Base-by-base conservation (phyloP, 2,888 invertebrate species). In the Halictus ligatus region DNA sequence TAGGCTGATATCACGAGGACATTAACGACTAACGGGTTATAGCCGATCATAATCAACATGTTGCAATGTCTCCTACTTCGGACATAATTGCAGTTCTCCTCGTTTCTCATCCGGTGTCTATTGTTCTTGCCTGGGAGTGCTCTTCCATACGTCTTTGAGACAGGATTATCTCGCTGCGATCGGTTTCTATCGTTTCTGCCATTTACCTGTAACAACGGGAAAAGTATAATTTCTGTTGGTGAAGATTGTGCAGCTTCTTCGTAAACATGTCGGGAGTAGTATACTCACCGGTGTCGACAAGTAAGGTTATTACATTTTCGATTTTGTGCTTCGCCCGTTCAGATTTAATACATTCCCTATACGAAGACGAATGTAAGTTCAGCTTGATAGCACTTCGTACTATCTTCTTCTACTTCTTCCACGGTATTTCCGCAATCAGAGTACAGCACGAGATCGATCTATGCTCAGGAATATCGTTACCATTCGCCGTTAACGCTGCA, bases 31-130 rank as follows among this genome's bases (percentile, higher is more conserved):
- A 76, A 67, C 29, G 58, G 54, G 48, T 75, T 80, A 25, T 46
- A 75, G 15, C 64, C 72, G n/a, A 64, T 73, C 21, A 15, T 75
- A 75, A 81, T 73, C 60, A 60, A 69, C 5, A 50, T 69, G 46
- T 50, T 67, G 18, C 60, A 75, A 83, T 69, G 18, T 35, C 75
- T 72, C n/a, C 50, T 80, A 81, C 81, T 80, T 75, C 50, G 67
- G 72, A 54, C 15, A 48, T 78, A 79, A 85, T 81, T 77, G 54
- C 69, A 71, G 81, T 35, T 73, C 60, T 79, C 58, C 35, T 25
- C 54, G n/a, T 46, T 48, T 64, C 69, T 77, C 85, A 83, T 83
- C 72, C 85, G 77, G 80, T 46, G 35, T 75, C 64, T 58, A 50
- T 77, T 71, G 35, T 29, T 64, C 18, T 48, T 40, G 74, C 25